phyloP scores from a whole-genome alignment of 2,797 vertebrate species.

The Petrocephalus schoutedeni region DNA sequence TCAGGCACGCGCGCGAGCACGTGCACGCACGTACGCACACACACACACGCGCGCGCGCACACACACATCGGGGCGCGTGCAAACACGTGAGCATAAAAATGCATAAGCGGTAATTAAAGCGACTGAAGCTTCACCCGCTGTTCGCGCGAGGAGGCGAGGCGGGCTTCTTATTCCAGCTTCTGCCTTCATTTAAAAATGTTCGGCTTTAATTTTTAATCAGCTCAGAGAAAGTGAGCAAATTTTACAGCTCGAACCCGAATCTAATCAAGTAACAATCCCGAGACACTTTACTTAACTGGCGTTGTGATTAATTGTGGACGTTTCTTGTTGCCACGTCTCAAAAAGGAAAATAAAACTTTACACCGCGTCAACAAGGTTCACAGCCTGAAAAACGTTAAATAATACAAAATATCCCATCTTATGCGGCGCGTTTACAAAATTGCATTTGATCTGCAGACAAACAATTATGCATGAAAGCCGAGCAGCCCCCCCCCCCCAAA shows the following conservation, averaged over 20 bases:
- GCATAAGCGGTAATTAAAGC: slow-evolving; percentile 10
- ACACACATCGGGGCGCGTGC: not conserved
- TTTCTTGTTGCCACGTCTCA: not conserved
- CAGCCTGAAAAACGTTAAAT: not conserved
- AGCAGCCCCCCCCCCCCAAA: not conserved
- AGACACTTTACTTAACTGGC: not conserved
- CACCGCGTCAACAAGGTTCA: not conserved
- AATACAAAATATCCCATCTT: not conserved
- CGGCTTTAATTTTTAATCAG: slow-evolving; percentile 2
- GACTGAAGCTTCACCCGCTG: not conserved
- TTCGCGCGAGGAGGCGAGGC: not conserved
- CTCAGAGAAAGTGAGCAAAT: slow-evolving; percentile 11
- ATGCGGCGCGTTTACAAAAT: not conserved
- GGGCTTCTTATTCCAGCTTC: not conserved
- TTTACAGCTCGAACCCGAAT: not conserved
- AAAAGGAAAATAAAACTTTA: not conserved
- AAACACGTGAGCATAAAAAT: not conserved
- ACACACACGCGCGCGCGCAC: not conserved
- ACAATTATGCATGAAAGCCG: not conserved
- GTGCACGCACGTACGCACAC: not conserved
- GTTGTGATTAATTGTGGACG: not conserved
- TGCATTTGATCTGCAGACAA: not conserved
- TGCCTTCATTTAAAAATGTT: slow-evolving; percentile 6
- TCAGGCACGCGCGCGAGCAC: not conserved
- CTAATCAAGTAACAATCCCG: not conserved